Evolutionary conservation across 2,797 vertebrate genomes (phyloP), one percentile per base, ranked within the genome.

Genomic region (Heliangelus exortis): DNA sequence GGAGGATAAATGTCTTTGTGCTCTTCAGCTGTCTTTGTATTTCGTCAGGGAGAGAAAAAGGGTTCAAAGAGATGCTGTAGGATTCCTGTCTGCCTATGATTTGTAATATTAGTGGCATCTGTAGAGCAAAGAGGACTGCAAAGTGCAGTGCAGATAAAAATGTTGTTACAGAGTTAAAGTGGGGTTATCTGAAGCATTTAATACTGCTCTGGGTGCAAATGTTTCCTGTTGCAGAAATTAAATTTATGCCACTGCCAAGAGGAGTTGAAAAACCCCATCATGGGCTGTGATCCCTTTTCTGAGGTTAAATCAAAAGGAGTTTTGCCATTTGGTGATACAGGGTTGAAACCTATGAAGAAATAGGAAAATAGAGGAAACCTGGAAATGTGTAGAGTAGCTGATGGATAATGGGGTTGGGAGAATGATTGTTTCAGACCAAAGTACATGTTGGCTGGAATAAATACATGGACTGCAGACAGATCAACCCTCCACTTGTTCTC

Each of bases 1-100:
- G 57, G 51, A 92, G 67, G 87, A 87, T 87, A 82, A 92, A 90
- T 43, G 72, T 73, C 72, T 89, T 91, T 84, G 67, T 93, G 47
- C 75, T 80, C 47, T 75, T 96, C 58, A 87, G 22, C 36, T 89
- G 41, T 61, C 58, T 86, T 79, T 85, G 34, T 67, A 25, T 79
- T 84, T 90, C 71, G 29, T 36, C 0, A 0, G 9, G 23, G 39
- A 20, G 4, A 65, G 50, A 77, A 72, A 84, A 93, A 80, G 26
- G 3, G 9, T 76, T 92, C 41, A 58, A 76, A 91, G 43, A 86
- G 87, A 50, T 67, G 41, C 23, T 73, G 41, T 19, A 59, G 45
- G 34, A 67, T 84, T 93, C n/a, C 39, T 62, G 43, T 36, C 48
- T 69, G 45, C 25, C 39, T 61, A 10, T 76, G 63, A 57, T 91